Conservation (phyloP, 1,140 invertebrate genomes). For the Euura lappo region DNA sequence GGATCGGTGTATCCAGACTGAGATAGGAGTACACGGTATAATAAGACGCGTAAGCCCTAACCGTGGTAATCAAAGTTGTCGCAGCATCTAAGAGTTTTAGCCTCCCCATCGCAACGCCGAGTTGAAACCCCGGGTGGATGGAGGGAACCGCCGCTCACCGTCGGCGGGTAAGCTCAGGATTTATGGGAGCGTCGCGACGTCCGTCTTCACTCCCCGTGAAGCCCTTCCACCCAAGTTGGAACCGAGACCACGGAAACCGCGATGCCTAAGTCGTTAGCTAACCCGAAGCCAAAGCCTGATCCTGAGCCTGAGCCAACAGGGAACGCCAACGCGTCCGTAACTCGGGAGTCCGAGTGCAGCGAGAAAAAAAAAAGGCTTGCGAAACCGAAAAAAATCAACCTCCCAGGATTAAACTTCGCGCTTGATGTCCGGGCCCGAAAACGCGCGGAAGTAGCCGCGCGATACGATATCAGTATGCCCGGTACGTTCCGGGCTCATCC, state of each 20-base stretch:
- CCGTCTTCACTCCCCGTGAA: constrained; percentile 63
- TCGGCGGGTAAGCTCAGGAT: constrained; percentile 55
- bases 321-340: too few species aligned
- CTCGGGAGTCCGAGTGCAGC: too few species aligned
- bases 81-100: constrained; percentile 47
- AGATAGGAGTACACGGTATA: background rate
- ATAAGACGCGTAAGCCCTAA: background rate
- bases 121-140: constrained; percentile 29
- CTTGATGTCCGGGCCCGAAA: background rate
- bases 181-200: constrained; percentile 61
- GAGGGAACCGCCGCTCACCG: constrained; percentile 46
- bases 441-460: background rate
- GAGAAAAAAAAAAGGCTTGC: too few species aligned
- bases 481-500: background rate
- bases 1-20: background rate
- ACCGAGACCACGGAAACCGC: constrained; percentile 6
- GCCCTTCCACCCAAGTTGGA: constrained; percentile 46
- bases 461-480: background rate
- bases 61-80: constrained; percentile 49
- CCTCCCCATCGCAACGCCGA: constrained; percentile 42
- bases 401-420: too few species aligned
- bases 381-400: too few species aligned
- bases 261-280: constrained; percentile 4
- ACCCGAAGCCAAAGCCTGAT: background rate
- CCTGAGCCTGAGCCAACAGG: too few species aligned